Evolutionary conservation across 1,140 invertebrate species (phyloP).

Genomic region (Pogonomyrmex barbatus): DNA sequence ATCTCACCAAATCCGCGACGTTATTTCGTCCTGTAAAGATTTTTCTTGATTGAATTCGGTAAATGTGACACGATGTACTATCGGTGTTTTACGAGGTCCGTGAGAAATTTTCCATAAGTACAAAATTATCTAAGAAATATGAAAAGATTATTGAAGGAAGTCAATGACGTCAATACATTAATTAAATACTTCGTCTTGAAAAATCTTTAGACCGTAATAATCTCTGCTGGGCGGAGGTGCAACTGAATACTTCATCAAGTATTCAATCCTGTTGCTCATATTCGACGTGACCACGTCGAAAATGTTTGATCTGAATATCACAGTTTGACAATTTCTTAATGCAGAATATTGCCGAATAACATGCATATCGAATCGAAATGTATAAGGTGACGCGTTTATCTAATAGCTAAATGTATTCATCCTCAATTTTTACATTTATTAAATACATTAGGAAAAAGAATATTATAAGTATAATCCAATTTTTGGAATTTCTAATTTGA

Average conservation of each 20-base stretch:
- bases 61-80: conserved; percentile 69
- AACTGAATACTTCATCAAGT: conserved; percentile 83
- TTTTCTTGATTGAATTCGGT: conserved; percentile 79
- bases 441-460: neutral
- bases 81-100: conserved; percentile 82
- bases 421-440: neutral
- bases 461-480: neutral
- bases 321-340: neutral
- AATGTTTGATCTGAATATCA: conserved; percentile 46
- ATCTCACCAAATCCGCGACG: conserved; percentile 79
- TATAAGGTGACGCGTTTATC: neutral
- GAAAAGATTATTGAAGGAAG: conserved; percentile 42
- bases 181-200: conserved; percentile 73
- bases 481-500: neutral
- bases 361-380: conserved; percentile 33
- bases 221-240: conserved; percentile 85
- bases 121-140: conserved; percentile 79
- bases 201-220: conserved; percentile 83
- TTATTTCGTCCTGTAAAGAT: conserved; percentile 79
- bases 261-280: conserved; percentile 72
- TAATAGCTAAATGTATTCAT: neutral
- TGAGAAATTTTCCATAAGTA: conserved; percentile 85
- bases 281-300: conserved; percentile 44
- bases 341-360: neutral
- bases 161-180: conserved; percentile 13